Base-by-base conservation (phyloP, 2,113 vertebrate genomes). In the Engraulis encrasicolus region DNA sequence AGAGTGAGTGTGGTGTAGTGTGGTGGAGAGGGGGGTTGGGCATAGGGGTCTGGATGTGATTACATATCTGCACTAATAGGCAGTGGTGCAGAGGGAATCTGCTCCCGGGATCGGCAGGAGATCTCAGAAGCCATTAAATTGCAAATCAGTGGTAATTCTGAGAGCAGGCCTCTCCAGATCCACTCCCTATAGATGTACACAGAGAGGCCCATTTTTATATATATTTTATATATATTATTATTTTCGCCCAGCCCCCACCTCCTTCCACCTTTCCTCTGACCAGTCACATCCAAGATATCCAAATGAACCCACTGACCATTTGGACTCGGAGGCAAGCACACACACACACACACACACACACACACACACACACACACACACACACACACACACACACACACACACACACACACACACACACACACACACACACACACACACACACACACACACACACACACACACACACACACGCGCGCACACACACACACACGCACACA, bases 81-180 rank as follows among this genome's bases (percentile, higher is more conserved):
- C 91, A 91, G 87, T 89, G 92, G 92, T 91, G 91, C 92, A 79
- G 88, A 78, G 91, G 91, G 92, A 91, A 92, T 89, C 91, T 89
- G 91, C 81, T 84, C 80, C 82, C 79, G 88, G 90, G 89, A 87
- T 91, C 89, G 80, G 89, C 90, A 87, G 87, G 90, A 92, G 91
- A 93, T 91, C 93, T 94, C 92, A 84, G 83, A 94, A 92, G 93
- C 92, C 92, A 94, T 95, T 95, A 92, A 95, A 95, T 93, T 95
- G 93, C 92, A 95, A 95, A 94, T 94, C 88, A 93, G 91, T 90
- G 91, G 95, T 94, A 92, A 94, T 94, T 91, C 92, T 90, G 90
- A 74, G 92, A 92, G 90, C 91, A 89, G 88, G 90, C 92, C 91
- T 89, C 90, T 92, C 92, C 90, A 91, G 88, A 91, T 92, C 87